A percentile compares a stretch with the other conserved stretches of the same genome.
These are phyloP conservation scores for Ctenosaura bakeri DNA, from an alignment of 2,797 vertebrate species.

Conservation along the genomic window DNA sequence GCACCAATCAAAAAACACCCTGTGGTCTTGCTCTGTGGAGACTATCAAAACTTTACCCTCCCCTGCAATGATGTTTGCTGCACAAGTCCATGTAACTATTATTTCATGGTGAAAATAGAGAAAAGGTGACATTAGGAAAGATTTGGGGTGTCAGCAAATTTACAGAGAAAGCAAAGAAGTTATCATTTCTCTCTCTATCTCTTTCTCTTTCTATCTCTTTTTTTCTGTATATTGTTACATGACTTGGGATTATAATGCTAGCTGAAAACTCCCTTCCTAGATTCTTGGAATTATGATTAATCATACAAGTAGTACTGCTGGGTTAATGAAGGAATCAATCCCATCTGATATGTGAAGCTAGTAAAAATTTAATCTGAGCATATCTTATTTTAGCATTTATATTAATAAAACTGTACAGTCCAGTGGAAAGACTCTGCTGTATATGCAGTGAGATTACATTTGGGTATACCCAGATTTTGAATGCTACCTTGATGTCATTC, in stretches of 20 bases:
- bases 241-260: constrained; percentile 10
- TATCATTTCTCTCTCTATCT: neutral
- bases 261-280: neutral
- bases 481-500: constrained; percentile 6
- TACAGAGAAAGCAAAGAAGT: neutral
- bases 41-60: no score
- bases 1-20: no score
- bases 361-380: constrained; percentile 36
- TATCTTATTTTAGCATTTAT: constrained; percentile 21
- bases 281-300: constrained; percentile 22
- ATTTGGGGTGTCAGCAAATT: neutral
- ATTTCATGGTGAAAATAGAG: neutral
- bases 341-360: constrained; percentile 14
- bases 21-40: no score
- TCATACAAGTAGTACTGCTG: constrained; percentile 3
- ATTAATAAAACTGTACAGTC: constrained; percentile 22
- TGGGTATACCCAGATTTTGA: neutral
- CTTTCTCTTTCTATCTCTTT: no score
- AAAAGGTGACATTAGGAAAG: neutral
- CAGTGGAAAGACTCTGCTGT: neutral
- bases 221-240: neutral
- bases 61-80: no score
- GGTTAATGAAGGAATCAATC: constrained; percentile 27
- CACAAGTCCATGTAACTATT: no score
- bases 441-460: constrained; percentile 5